phyloP scores from a whole-genome alignment of 2,888 invertebrate species.

The Meta bourneti region DNA sequence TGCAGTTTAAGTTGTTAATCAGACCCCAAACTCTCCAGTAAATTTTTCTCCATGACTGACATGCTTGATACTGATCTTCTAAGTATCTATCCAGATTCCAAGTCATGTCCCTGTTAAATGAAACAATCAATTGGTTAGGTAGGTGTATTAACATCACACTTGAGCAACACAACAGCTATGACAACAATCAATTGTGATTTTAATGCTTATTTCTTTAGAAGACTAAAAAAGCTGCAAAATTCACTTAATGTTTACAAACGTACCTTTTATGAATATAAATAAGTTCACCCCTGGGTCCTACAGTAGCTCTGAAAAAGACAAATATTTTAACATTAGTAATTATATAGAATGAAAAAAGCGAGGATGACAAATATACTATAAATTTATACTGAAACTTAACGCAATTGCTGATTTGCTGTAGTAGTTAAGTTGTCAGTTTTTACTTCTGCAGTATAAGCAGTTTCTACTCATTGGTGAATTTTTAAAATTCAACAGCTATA shows the following conservation, averaged over 20 bases:
- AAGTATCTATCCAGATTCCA: constrained; percentile 92
- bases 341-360: too few species aligned
- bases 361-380: too few species aligned
- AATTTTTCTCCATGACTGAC: constrained; percentile 93
- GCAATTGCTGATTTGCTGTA: too few species aligned
- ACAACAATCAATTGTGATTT: not conserved
- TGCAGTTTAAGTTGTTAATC: constrained; percentile 92
- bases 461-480: too few species aligned
- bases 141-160: too few species aligned
- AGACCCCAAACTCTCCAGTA: constrained; percentile 97
- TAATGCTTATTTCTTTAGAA: not conserved
- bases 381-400: too few species aligned
- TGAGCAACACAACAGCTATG: too few species aligned
- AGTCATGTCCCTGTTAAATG: constrained; percentile 84
- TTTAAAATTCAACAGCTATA: too few species aligned
- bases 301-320: constrained; percentile 56
- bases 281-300: constrained; percentile 68
- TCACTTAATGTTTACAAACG: not conserved
- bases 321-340: not conserved
- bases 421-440: too few species aligned
- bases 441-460: too few species aligned
- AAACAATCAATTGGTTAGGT: not conserved
- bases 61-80: constrained; percentile 87
- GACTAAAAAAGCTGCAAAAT: not conserved
- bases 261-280: constrained; percentile 72